phyloP scores from a whole-genome alignment of 2,113 vertebrate species.

The Strigops habroptila region DNA sequence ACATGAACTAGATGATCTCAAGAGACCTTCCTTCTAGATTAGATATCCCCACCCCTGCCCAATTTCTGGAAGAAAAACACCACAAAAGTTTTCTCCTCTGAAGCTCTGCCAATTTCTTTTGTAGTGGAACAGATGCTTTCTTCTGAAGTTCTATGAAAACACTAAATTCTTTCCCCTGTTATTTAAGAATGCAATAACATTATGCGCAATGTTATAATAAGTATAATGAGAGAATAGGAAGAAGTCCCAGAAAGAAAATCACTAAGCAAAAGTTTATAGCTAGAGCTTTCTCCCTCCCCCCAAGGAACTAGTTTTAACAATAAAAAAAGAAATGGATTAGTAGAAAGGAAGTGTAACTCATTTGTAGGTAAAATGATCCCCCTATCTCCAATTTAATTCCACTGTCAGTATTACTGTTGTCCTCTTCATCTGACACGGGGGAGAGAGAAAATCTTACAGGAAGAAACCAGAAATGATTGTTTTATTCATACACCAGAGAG shows the following conservation, averaged over 20 bases:
- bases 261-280: not conserved
- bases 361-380: slow-evolving; percentile 24
- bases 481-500: not conserved
- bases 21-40: not conserved
- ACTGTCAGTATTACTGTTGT: not conserved
- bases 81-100: not conserved
- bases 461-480: not conserved
- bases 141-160: not conserved
- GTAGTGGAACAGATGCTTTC: not conserved
- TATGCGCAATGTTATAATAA: not conserved
- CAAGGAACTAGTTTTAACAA: not conserved
- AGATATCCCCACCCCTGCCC: not conserved
- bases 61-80: not conserved
- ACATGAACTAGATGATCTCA: not conserved
- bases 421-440: not conserved
- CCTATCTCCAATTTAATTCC: not conserved
- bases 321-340: slow-evolving; percentile 21
- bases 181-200: not conserved
- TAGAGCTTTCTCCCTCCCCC: not conserved
- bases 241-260: slow-evolving; percentile 15
- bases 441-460: not conserved
- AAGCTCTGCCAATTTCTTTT: not conserved
- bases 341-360: slow-evolving; percentile 1
- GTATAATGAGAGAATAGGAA: not conserved
- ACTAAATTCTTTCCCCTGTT: not conserved